Evolutionary conservation across 2,113 vertebrate genomes (phyloP), one percentile per base, ranked within the genome.

Genomic region (Eolophus roseicapilla): DNA sequence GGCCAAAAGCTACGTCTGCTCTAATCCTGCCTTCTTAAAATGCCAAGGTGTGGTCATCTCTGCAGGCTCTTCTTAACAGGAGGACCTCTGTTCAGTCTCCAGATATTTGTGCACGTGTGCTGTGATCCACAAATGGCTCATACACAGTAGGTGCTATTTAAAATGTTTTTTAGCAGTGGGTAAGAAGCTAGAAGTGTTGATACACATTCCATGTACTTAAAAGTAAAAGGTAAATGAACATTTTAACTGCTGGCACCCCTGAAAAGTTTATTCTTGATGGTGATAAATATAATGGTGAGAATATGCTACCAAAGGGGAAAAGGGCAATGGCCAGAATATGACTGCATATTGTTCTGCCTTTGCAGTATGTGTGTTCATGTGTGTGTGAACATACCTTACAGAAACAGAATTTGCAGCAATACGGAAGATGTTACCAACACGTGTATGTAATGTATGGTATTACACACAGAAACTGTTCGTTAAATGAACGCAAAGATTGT

Each of bases 401-500:
- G 79, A 81, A 50, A 18, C 27, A 25, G 82, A 78, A 60, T 59
- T 21, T 29, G 55, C 57, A 82, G 44, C 63, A 44, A 4, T 64
- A 44, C 9, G 33, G 75, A 76, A 82, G 67, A 67, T 53, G 59
- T 44, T 85, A 59, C 79, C 0, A 0, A 16, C 39, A 46, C 0
- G 10, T 55, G 57, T 86, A 8, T 67, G 9, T 78, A 79, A 83
- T 92, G 47, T 79, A 84, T 44, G 89, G 84, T 82, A 53, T 74
- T 88, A 65, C 67, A 77, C 69, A 88, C 62, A 91, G 82, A 69
- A 92, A 93, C 55, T 81, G 69, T 20, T 94, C 43, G 75, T 76
- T 96, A 97, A 97, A 97, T 97, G 95, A 97, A 87, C 1, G 7
- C 95, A 94, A 78, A 93, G 95, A 96, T 94, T 96, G 95, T 97